Percentiles rank a stretch among this genome's conserved stretches.
Evolutionary conservation across 2,113 vertebrate species (phyloP).

Genomic region (Sylvietta virens): DNA sequence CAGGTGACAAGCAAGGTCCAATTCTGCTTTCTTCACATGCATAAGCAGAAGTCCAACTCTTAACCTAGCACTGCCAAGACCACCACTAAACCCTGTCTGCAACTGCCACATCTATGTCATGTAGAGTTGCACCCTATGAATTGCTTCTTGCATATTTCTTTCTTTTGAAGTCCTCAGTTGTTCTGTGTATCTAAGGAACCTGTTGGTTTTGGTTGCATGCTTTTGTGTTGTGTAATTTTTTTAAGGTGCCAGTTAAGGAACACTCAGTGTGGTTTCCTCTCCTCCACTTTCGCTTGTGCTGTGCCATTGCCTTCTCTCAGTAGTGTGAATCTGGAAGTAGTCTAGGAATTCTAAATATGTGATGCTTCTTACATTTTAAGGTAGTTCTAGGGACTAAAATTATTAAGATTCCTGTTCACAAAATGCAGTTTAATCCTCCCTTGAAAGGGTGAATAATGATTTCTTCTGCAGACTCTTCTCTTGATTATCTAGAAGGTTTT

Average conservation of each 20-base stretch:
- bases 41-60: neutral
- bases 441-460: neutral
- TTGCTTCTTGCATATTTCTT: neutral
- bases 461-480: neutral
- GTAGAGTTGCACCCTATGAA: neutral
- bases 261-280: neutral
- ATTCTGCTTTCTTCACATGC: neutral
- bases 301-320: neutral
- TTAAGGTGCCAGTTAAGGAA: neutral
- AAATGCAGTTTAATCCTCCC: neutral
- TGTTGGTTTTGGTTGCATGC: neutral
- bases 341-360: neutral
- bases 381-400: neutral
- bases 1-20: neutral
- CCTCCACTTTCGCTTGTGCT: neutral
- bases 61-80: neutral
- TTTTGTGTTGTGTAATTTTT: neutral
- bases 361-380: neutral
- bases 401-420: neutral
- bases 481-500: neutral
- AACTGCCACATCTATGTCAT: neutral
- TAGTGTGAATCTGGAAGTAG: neutral
- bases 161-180: rapidly evolving
- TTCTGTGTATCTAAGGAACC: neutral
- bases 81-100: neutral